phyloP scores from a whole-genome alignment of 2,888 invertebrate genomes.

The Cheilosia vulpina region DNA sequence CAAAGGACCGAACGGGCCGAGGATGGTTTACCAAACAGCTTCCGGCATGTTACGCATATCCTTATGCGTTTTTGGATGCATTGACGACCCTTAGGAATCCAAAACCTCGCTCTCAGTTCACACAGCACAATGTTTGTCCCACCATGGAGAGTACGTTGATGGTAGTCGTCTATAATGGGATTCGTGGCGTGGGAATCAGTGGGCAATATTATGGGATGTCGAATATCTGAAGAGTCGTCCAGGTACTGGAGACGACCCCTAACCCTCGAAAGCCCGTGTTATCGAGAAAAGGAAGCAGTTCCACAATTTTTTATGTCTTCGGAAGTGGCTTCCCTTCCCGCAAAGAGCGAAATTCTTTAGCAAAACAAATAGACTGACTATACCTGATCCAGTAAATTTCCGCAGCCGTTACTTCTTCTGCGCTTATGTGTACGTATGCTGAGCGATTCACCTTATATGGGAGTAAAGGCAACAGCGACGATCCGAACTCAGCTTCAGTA shows the following conservation, averaged over 20 bases:
- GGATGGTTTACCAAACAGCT: conserved; percentile 14
- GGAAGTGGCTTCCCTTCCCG: not conserved
- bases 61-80: conserved; percentile 4
- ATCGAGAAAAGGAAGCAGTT: conserved; percentile 29
- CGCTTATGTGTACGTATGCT: not conserved
- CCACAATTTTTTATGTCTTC: not conserved
- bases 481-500: too few species aligned
- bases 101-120: conserved; percentile 6
- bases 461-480: too few species aligned
- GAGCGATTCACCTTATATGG: not conserved
- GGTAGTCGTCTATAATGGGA: too few species aligned
- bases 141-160: too few species aligned
- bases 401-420: not conserved
- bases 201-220: conserved; percentile 22
- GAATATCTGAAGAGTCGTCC: conserved; percentile 12
- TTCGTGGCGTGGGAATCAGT: not conserved
- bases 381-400: conserved; percentile 1
- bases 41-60: conserved; percentile 9
- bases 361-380: not conserved
- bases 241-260: conserved; percentile 12
- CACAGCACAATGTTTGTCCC: too few species aligned
- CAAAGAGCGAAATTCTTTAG: not conserved
- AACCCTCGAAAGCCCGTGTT: not conserved
- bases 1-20: conserved; percentile 1
- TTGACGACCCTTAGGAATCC: conserved; percentile 22